Conservation (phyloP, 2,113 vertebrate species). For the Oxyruncus cristatus region DNA sequence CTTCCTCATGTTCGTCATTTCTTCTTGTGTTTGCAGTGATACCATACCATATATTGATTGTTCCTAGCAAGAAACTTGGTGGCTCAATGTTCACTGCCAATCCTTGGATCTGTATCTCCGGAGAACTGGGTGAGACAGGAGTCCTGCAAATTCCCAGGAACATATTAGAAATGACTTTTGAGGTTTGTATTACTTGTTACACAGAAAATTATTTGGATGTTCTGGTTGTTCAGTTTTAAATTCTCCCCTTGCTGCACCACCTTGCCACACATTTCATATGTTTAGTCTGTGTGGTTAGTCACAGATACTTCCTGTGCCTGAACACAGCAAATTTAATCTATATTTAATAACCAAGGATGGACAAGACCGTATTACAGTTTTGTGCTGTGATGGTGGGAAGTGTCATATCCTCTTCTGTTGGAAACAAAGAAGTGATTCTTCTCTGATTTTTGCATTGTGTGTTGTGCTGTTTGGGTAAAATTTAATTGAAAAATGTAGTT, state of each 20-base stretch:
- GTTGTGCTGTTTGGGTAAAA: not conserved
- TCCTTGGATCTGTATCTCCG: conserved; percentile 97
- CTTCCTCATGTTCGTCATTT: not conserved
- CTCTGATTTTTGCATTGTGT: not conserved
- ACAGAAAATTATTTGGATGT: not conserved
- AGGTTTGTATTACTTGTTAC: conserved; percentile 77
- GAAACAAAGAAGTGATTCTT: not conserved
- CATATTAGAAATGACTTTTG: conserved; percentile 93
- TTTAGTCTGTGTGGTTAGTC: not conserved
- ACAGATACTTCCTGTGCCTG: not conserved
- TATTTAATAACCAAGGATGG: not conserved
- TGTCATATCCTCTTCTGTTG: not conserved
- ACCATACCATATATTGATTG: conserved; percentile 93
- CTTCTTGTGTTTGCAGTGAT: conserved; percentile 83
- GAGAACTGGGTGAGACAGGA: conserved; percentile 94
- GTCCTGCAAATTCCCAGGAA: conserved; percentile 94
- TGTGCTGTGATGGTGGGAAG: not conserved
- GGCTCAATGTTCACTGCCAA: conserved; percentile 99
- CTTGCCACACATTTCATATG: not conserved
- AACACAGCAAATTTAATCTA: not conserved
- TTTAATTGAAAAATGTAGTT: not conserved
- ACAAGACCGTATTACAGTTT: not conserved
- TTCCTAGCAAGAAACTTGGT: conserved; percentile 95
- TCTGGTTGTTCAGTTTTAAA: not conserved
- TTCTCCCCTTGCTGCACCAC: not conserved